Conservation (phyloP, 1,140 invertebrate genomes). For the Scaptomyza montana region DNA sequence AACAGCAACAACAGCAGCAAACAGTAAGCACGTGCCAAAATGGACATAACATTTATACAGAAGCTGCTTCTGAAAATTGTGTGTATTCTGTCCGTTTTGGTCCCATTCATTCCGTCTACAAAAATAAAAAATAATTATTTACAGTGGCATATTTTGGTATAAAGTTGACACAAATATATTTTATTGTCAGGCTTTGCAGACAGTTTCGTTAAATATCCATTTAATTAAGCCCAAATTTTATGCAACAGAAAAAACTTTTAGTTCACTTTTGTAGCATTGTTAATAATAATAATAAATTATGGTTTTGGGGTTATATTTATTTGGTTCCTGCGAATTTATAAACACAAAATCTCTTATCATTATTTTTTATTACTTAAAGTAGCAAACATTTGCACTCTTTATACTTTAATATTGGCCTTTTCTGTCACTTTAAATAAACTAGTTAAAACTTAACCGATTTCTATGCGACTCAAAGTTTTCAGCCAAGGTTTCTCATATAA, state of each 20-base stretch:
- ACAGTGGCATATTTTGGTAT: not conserved
- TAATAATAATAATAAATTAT: too few relatives aligned
- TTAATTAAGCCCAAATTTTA: not conserved
- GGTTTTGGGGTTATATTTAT: too few relatives aligned
- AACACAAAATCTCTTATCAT: too few relatives aligned
- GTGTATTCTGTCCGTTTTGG: conserved; percentile 10
- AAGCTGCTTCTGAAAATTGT: conserved; percentile 20
- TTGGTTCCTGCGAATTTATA: too few relatives aligned
- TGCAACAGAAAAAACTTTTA: not conserved
- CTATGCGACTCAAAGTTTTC: not conserved
- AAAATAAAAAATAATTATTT: conserved; percentile 2
- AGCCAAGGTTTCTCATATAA: not conserved
- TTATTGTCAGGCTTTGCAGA: not conserved
- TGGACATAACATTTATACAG: conserved; percentile 54
- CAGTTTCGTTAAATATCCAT: not conserved
- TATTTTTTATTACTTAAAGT: too few relatives aligned
- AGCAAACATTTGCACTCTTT: too few relatives aligned
- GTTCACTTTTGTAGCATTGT: too few relatives aligned
- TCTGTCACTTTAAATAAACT: too few relatives aligned
- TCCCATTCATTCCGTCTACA: not conserved
- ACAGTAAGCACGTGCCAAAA: conserved; percentile 71
- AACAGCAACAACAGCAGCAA: conserved; percentile 48
- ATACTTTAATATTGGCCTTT: too few relatives aligned
- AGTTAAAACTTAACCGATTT: too few relatives aligned
- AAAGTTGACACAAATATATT: not conserved